Percentiles rank a stretch among this genome's conserved stretches.
phyloP scores from a whole-genome alignment of 2,888 invertebrate species.

The Synergus umbraculus region DNA sequence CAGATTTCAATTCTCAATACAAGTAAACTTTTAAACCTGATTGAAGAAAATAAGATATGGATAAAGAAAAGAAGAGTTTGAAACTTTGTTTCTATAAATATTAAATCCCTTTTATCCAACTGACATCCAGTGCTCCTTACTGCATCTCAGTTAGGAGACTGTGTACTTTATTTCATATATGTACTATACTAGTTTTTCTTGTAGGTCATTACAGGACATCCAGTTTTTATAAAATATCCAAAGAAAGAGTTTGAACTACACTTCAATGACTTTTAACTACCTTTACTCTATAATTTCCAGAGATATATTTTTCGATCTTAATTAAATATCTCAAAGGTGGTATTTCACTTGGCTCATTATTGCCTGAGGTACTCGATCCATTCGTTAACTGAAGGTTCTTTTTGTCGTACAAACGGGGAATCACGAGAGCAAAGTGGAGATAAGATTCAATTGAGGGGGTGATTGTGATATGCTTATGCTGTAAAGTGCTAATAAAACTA shows the following conservation, averaged over 20 bases:
- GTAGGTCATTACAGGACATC: constrained; percentile 25
- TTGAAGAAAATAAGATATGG: too few relatives aligned
- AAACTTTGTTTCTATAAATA: neutral
- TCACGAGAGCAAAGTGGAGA: neutral
- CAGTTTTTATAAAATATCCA: constrained; percentile 22
- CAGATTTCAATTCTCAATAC: constrained; percentile 12
- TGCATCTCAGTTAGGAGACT: neutral
- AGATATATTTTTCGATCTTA: constrained; percentile 21
- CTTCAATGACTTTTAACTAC: constrained; percentile 11
- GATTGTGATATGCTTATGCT: constrained; percentile 12
- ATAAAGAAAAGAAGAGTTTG: neutral
- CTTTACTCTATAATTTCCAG: constrained; percentile 20
- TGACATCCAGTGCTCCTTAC: neutral
- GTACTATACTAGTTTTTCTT: constrained; percentile 10
- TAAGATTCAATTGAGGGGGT: constrained; percentile 25
- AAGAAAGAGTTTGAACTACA: constrained; percentile 23
- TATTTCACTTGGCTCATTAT: constrained; percentile 23
- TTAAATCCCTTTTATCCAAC: neutral
- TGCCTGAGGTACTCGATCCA: neutral
- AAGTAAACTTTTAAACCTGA: neutral
- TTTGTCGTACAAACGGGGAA: constrained; percentile 12
- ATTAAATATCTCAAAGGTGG: constrained; percentile 40
- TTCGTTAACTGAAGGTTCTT: constrained; percentile 8
- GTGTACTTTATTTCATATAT: constrained; percentile 24
- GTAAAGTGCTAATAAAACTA: constrained; percentile 24